Conservation (phyloP, 1,140 invertebrate species). For the Drosophila bipectinata region DNA sequence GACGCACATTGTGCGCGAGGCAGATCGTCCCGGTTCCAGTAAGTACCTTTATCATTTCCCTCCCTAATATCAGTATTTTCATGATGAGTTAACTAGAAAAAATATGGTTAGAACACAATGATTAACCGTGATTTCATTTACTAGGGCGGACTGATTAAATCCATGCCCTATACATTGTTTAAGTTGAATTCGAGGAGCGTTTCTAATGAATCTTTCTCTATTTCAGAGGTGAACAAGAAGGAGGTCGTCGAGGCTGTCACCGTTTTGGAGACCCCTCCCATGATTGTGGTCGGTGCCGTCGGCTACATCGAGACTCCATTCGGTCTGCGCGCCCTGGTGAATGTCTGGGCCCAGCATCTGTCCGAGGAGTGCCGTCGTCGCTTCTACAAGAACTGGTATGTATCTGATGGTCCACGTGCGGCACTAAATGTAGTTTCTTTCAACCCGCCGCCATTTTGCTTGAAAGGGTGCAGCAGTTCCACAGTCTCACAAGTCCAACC, state of each 20-base stretch:
- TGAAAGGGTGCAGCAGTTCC: constrained; percentile 4
- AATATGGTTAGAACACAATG: constrained; percentile 84
- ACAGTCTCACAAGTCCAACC: background rate
- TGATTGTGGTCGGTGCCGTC: constrained; percentile 98
- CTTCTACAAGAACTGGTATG: constrained; percentile 99
- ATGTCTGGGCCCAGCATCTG: constrained; percentile 99
- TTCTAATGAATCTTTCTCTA: background rate
- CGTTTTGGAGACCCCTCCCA: constrained; percentile 98
- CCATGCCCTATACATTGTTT: background rate
- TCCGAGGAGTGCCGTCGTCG: constrained; percentile 98
- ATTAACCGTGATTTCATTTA: constrained; percentile 79
- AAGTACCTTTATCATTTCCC: constrained; percentile 84
- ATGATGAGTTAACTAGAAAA: constrained; percentile 79
- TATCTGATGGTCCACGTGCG: constrained; percentile 40
- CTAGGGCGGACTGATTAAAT: constrained; percentile 83
- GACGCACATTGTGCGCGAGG: constrained; percentile 99
- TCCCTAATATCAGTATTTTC: constrained; percentile 8
- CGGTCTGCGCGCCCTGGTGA: constrained; percentile 96
- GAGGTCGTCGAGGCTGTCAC: constrained; percentile 99
- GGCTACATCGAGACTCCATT: constrained; percentile 99
- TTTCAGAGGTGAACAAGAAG: constrained; percentile 99
- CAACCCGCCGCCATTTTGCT: constrained; percentile 55
- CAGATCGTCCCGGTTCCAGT: constrained; percentile 99
- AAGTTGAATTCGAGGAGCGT: background rate
- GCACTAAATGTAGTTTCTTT: background rate